phyloP scores from a whole-genome alignment of 92 coral and sea anemone species.

The Anthopleura xanthogrammica region DNA sequence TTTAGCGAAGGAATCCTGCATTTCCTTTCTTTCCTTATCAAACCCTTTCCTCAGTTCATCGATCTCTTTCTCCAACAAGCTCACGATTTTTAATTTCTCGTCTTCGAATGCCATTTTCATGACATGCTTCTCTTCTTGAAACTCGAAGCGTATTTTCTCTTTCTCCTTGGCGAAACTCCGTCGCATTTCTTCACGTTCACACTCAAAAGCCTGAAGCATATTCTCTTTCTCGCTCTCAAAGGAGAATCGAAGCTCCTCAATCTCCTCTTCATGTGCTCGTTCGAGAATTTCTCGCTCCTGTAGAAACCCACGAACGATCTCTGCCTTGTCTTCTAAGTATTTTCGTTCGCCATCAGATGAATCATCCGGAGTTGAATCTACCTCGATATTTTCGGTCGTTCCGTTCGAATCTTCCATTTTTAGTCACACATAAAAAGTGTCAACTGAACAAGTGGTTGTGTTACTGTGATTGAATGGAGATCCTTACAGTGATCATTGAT shows the following conservation, averaged over 20 bases:
- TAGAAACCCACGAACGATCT: conserved; percentile 92
- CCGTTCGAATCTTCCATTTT: conserved; percentile 31
- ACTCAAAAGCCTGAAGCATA: conserved; percentile 76
- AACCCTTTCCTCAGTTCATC: conserved; percentile 61
- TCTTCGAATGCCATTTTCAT: conserved; percentile 91
- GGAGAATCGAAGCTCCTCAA: conserved; percentile 73
- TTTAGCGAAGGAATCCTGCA: conserved; percentile 62
- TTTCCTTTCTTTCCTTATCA: conserved; percentile 80
- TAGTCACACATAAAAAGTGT: conserved; percentile 1
- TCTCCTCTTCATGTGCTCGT: conserved; percentile 79
- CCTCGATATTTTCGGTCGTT: conserved; percentile 30
- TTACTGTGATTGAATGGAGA: conserved; percentile 2
- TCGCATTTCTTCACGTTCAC: conserved; percentile 90
- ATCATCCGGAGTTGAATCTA: conserved; percentile 36
- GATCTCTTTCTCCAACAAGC: conserved; percentile 70
- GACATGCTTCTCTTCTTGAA: conserved; percentile 94
- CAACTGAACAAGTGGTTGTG: conserved; percentile 3
- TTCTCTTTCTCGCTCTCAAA: conserved; percentile 87
- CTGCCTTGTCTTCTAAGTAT: conserved; percentile 83
- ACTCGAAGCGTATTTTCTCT: conserved; percentile 86
- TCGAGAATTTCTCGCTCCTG: conserved; percentile 85
- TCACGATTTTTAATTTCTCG: conserved; percentile 68
- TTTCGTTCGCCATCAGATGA: conserved; percentile 50
- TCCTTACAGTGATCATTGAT: conserved; percentile 19
- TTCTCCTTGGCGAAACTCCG: conserved; percentile 85